phyloP scores from a whole-genome alignment of 2,888 invertebrate species.

The Petrophora chlorosata region DNA sequence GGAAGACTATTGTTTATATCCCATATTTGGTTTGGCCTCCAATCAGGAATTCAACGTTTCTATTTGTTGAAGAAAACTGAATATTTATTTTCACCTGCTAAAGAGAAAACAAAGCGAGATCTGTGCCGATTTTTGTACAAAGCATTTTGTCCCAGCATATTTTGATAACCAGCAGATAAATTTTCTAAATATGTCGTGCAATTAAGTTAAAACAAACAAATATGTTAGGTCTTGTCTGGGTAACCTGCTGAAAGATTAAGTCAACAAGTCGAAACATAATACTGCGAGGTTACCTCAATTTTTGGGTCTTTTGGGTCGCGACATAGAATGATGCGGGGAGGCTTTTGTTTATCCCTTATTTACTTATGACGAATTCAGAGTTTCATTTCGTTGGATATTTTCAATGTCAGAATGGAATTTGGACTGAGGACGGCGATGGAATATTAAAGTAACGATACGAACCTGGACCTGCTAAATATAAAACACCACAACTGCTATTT shows the following conservation, averaged over 20 bases:
- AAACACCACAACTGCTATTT: no score
- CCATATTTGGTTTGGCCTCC: constrained; percentile 63
- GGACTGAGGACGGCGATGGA: no score
- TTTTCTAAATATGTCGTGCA: no score
- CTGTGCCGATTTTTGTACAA: no score
- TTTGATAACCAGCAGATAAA: no score
- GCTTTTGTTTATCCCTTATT: constrained; percentile 63
- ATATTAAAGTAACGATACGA: no score
- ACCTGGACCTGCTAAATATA: no score
- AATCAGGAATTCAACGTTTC: constrained; percentile 49
- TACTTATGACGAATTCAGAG: constrained; percentile 51
- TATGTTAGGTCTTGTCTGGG: no score
- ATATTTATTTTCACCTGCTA: no score
- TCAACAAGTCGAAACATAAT: constrained; percentile 72
- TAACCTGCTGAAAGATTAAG: constrained; percentile 60
- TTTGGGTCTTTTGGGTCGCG: constrained; percentile 61
- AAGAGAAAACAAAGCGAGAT: no score
- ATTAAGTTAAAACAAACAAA: no score
- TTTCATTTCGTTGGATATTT: constrained; percentile 44
- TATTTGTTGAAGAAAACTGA: constrained; percentile 42
- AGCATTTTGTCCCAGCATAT: no score
- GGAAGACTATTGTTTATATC: constrained; percentile 59
- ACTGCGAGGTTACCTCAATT: constrained; percentile 60
- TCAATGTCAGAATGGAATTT: constrained; percentile 33
- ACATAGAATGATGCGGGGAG: constrained; percentile 63